A percentile compares a stretch with the other conserved stretches of the same genome.
Conservation (phyloP, 2,113 vertebrate genomes). For the Steatornis caripensis region DNA sequence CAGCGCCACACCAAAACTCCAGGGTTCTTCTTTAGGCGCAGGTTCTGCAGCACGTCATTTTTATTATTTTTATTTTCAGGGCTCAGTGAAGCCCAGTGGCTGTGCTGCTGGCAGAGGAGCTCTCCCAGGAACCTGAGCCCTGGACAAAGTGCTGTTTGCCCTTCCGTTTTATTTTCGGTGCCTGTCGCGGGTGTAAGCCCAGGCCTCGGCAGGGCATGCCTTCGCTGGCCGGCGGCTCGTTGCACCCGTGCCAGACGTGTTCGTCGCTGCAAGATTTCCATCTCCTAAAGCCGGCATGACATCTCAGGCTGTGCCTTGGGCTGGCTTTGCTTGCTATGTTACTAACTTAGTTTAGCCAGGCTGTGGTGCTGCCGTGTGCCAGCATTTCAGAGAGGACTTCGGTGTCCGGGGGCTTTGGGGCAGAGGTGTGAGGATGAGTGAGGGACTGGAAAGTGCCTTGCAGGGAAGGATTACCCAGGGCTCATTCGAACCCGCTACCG, state of each 20-base stretch:
- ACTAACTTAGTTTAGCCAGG: neutral
- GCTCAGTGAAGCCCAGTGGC: neutral
- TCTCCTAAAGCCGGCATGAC: neutral
- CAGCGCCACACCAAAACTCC: rapidly evolving
- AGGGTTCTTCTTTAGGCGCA: neutral
- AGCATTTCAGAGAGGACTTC: no score
- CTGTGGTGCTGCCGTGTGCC: neutral
- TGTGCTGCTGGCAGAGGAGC: no score
- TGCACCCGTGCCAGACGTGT: rapidly evolving
- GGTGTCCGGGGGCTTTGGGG: neutral
- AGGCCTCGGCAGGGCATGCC: no score
- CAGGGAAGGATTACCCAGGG: no score
- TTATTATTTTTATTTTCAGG: neutral
- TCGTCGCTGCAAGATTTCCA: neutral
- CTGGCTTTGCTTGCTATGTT: neutral
- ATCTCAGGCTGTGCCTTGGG: rapidly evolving
- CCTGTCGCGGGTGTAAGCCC: no score
- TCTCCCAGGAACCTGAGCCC: neutral
- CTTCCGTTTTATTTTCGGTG: neutral
- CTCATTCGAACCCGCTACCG: rapidly evolving
- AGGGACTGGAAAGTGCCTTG: neutral
- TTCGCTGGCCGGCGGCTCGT: no score
- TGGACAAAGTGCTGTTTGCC: neutral
- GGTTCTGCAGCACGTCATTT: no score
- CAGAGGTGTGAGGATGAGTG: neutral